These are phyloP conservation scores for Rhinoraja longicauda DNA, from an alignment of 2,797 vertebrate species.

Conservation along the genomic window DNA sequence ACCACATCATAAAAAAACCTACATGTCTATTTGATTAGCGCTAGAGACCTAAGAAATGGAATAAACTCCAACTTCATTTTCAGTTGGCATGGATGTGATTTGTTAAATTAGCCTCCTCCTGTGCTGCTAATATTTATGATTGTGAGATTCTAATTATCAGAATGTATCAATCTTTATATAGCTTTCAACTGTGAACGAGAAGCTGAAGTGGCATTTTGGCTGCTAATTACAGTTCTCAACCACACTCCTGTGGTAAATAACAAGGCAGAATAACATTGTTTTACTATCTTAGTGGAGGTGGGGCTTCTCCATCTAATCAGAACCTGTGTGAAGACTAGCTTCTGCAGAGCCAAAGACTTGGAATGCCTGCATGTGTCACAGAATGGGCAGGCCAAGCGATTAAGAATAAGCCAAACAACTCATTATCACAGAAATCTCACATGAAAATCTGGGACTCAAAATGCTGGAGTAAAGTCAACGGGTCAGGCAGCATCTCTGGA, in stretches of 20 bases:
- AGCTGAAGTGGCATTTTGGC: background rate
- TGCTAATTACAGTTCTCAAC: background rate
- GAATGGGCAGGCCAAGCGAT: background rate
- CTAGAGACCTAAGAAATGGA: no score
- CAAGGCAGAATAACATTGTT: background rate
- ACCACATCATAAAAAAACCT: no score
- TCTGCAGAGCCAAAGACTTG: background rate
- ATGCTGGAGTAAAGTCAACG: background rate
- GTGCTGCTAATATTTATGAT: no score
- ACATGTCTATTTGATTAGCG: no score
- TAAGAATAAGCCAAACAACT: background rate
- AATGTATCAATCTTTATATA: background rate
- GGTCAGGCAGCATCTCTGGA: no score
- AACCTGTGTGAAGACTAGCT: background rate
- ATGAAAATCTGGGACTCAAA: background rate
- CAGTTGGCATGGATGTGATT: no score
- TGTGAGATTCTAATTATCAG: background rate
- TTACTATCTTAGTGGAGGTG: background rate
- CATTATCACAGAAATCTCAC: background rate
- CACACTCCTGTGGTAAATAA: no score
- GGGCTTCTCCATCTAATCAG: background rate
- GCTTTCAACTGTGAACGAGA: background rate
- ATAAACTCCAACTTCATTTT: no score
- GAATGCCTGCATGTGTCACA: no score
- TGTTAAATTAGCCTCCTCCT: no score